Evolutionary conservation across 1,140 invertebrate genomes (phyloP).

Genomic region (Drosophila kanapiae): DNA sequence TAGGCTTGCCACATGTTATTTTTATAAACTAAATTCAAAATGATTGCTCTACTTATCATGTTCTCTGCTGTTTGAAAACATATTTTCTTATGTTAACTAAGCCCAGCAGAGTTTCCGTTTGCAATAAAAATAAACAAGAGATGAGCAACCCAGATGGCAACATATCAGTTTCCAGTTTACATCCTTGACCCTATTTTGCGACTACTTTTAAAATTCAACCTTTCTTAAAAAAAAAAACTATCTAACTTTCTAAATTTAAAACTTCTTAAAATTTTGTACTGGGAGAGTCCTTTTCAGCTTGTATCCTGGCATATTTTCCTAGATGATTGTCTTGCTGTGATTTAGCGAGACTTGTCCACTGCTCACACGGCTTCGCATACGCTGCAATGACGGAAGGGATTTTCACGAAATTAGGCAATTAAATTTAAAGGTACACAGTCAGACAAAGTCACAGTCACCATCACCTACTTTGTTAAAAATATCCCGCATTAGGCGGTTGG

Average conservation of each 20-base stretch:
- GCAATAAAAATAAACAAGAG: no score
- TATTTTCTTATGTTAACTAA: no score
- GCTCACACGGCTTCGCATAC: constrained; percentile 73
- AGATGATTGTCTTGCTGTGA: constrained; percentile 77
- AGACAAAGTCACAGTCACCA: not conserved
- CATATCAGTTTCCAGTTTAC: not conserved
- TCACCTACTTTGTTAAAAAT: constrained; percentile 73
- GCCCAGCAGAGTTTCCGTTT: no score
- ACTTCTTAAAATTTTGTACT: constrained; percentile 11
- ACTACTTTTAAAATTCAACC: not conserved
- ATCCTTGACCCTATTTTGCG: not conserved
- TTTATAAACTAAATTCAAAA: no score
- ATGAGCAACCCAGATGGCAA: not conserved
- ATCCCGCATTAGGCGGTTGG: constrained; percentile 76
- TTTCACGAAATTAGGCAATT: not conserved
- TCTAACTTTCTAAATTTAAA: not conserved
- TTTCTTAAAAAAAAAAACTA: not conserved
- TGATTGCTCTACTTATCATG: no score
- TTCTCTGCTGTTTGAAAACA: no score
- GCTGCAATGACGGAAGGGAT: constrained; percentile 38
- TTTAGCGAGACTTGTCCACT: constrained; percentile 74
- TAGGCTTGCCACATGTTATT: no score
- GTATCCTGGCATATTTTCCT: not conserved
- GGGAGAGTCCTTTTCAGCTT: not conserved
- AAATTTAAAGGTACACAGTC: not conserved